These are phyloP conservation scores for Ficedula albicollis DNA, from an alignment of 2,797 vertebrate species.

Conservation along the genomic window DNA sequence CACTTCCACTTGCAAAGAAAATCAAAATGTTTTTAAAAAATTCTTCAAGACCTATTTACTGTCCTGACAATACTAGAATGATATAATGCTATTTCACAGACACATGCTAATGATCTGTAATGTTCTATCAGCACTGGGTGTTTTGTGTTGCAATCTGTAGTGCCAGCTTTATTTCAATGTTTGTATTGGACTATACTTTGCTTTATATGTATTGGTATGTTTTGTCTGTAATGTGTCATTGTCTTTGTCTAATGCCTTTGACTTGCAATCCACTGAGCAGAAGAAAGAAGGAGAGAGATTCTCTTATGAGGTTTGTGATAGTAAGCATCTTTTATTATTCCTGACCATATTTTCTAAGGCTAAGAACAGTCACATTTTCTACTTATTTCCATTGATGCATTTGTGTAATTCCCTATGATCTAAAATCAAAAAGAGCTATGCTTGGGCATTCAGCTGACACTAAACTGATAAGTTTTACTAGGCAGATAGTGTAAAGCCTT, in stretches of 20 bases:
- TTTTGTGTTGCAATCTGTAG: constrained; percentile 18
- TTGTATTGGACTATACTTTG: constrained; percentile 30
- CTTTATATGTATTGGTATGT: constrained; percentile 10
- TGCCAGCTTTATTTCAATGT: constrained; percentile 33
- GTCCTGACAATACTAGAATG: background rate
- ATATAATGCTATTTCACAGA: background rate
- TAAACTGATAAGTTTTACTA: background rate
- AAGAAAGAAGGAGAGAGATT: constrained; percentile 98
- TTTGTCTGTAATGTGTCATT: constrained; percentile 84
- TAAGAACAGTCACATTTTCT: background rate
- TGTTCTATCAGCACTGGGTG: background rate
- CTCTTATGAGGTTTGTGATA: constrained; percentile 98
- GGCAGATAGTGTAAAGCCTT: background rate
- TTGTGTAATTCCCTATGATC: background rate
- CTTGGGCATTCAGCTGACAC: background rate
- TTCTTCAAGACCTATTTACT: background rate
- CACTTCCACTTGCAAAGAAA: background rate
- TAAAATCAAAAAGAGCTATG: constrained; percentile 46
- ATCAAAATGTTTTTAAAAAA: background rate
- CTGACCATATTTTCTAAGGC: constrained; percentile 17
- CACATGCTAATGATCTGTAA: constrained; percentile 68
- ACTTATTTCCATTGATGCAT: constrained; percentile 31
- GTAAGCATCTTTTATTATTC: constrained; percentile 66
- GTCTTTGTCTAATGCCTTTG: constrained; percentile 87
- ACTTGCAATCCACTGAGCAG: constrained; percentile 79